phyloP scores from a whole-genome alignment of 1,140 invertebrate genomes.

The Pectinophora gossypiella region DNA sequence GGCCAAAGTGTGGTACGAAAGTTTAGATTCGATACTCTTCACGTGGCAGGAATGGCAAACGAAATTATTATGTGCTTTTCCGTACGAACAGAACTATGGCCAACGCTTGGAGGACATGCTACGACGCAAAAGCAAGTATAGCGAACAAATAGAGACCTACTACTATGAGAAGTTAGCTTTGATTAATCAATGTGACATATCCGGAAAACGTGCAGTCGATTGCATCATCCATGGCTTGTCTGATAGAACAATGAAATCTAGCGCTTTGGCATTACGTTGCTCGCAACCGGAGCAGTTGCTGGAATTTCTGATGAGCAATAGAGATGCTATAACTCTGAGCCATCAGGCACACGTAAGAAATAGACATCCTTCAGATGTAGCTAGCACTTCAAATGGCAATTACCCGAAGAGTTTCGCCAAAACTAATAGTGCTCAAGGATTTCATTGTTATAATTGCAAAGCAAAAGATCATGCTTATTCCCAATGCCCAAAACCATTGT shows the following conservation, averaged over 20 bases:
- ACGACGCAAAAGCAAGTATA: too few species aligned
- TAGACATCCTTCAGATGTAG: too few species aligned
- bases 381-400: too few species aligned
- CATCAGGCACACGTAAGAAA: too few species aligned
- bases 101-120: too few species aligned
- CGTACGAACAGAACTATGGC: too few species aligned
- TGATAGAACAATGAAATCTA: slow-evolving; percentile 12
- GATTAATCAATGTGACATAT: too few species aligned
- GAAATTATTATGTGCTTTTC: neutral
- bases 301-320: slow-evolving; percentile 11
- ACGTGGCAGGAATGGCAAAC: neutral
- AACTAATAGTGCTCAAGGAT: neutral
- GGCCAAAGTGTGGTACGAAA: slow-evolving; percentile 1
- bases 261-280: slow-evolving; percentile 11
- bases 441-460: slow-evolving; percentile 10
- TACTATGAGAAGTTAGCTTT: neutral
- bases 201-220: slow-evolving; percentile 11
- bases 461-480: slow-evolving; percentile 6
- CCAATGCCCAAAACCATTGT: slow-evolving; percentile 3
- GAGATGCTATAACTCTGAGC: neutral
- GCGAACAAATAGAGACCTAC: neutral
- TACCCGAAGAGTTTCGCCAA: neutral
- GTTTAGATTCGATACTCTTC: neutral
- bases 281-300: slow-evolving; percentile 8
- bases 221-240: slow-evolving; percentile 15